Conservation (phyloP, 2,113 vertebrate species). For the Lucifuga dentata region DNA sequence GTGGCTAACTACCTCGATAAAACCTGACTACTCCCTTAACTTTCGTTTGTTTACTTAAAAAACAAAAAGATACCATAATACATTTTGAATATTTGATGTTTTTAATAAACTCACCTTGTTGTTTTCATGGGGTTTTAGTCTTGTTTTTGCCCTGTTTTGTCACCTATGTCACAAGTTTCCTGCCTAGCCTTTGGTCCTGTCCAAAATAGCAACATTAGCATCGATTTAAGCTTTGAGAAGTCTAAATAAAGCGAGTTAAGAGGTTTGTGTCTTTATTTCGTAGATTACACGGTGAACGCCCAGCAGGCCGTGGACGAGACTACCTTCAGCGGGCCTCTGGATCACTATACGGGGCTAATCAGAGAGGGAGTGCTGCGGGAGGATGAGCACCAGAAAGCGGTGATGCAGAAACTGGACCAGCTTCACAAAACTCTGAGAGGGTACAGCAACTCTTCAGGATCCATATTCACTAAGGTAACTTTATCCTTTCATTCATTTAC, state of each 20-base stretch:
- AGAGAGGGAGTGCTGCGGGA: constrained; percentile 72
- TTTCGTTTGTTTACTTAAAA: not conserved
- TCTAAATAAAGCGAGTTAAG: not conserved
- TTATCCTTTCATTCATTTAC: not conserved
- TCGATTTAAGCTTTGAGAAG: not conserved
- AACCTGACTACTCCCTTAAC: not conserved
- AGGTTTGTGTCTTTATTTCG: not conserved
- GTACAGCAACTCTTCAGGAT: constrained; percentile 78
- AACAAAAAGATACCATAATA: not conserved
- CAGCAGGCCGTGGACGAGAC: constrained; percentile 52
- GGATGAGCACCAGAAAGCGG: constrained; percentile 79
- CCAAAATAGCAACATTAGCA: not conserved
- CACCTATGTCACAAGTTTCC: not conserved
- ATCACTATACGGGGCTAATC: constrained; percentile 79
- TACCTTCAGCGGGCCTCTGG: constrained; percentile 72
- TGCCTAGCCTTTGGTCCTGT: constrained; percentile 17
- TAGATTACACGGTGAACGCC: constrained; percentile 67
- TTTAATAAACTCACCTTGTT: not conserved
- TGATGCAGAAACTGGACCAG: constrained; percentile 76
- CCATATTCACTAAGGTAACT: constrained; percentile 78
- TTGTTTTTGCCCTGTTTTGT: not conserved
- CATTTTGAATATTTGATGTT: not conserved
- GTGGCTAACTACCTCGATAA: not conserved
- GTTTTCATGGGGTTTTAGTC: not conserved
- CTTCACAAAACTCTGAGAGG: constrained; percentile 77